Conservation (phyloP, 2,797 vertebrate species). For the Carcharodon carcharias region DNA sequence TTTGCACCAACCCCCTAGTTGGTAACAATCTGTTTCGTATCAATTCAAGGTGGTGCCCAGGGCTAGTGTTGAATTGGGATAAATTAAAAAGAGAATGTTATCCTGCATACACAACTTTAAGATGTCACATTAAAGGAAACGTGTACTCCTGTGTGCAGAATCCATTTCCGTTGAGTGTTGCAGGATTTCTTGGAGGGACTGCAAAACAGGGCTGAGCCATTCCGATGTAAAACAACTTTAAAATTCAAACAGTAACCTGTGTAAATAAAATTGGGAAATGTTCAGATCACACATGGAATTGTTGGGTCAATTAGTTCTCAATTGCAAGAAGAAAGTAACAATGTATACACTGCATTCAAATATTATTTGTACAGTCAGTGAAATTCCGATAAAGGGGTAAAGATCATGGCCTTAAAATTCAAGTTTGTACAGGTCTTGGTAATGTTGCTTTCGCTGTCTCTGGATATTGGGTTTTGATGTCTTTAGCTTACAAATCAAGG, state of each 20-base stretch:
- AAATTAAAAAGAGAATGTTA: not conserved
- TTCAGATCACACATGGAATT: not conserved
- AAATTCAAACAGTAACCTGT: not conserved
- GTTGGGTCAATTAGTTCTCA: not conserved
- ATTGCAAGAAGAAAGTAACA: not conserved
- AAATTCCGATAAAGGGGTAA: not conserved
- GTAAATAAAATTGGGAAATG: not conserved
- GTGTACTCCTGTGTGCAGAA: not conserved
- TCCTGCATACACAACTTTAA: not conserved
- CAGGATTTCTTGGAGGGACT: not conserved
- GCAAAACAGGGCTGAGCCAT: not conserved
- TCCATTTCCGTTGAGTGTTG: not conserved
- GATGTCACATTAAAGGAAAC: not conserved
- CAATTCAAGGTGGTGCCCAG: not conserved
- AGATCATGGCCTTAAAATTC: not conserved
- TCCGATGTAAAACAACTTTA: not conserved
- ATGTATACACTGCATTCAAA: not conserved
- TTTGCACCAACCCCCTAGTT: not conserved
- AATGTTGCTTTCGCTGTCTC: not conserved
- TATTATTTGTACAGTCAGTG: not conserved
- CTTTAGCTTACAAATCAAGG: not conserved
- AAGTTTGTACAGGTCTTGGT: not conserved
- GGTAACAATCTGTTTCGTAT: not conserved
- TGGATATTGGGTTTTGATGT: not conserved
- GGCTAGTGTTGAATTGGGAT: not conserved